A percentile compares a stretch with the other conserved stretches of the same genome.
Evolutionary conservation across 2,113 vertebrate genomes (phyloP).

Genomic region (Colaptes auratus): DNA sequence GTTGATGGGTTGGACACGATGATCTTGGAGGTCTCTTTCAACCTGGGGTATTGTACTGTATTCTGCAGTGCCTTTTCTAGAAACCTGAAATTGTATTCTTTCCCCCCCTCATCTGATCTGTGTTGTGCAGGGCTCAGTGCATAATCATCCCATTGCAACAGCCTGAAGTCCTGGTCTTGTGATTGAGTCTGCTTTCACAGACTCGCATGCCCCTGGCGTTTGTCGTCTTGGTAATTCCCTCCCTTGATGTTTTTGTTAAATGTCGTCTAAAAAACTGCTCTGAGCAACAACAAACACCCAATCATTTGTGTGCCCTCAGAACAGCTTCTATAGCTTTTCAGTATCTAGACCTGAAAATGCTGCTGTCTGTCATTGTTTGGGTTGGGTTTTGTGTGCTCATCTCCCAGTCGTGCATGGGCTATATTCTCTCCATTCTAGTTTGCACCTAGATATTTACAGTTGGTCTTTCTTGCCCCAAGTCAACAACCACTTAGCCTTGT

Average conservation of each 20-base stretch:
- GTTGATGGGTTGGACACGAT: too few species aligned
- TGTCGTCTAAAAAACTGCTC: neutral
- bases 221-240: neutral
- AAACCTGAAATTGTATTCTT: constrained; percentile 40
- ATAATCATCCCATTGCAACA: constrained; percentile 29
- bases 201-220: neutral
- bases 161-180: neutral
- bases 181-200: neutral
- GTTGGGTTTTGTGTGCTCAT: neutral
- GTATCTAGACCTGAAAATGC: neutral
- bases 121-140: neutral
- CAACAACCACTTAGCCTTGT: neutral
- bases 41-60: too few species aligned
- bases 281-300: neutral
- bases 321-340: neutral
- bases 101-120: neutral
- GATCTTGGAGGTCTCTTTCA: too few species aligned
- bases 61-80: constrained; percentile 23
- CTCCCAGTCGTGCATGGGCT: neutral
- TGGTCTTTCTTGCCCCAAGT: neutral
- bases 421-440: neutral
- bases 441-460: neutral
- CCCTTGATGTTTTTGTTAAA: neutral
- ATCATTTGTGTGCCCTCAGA: neutral
- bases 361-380: too few species aligned